Base-by-base conservation (phyloP, 1,140 invertebrate species). In the Schmidtea mediterranea region DNA sequence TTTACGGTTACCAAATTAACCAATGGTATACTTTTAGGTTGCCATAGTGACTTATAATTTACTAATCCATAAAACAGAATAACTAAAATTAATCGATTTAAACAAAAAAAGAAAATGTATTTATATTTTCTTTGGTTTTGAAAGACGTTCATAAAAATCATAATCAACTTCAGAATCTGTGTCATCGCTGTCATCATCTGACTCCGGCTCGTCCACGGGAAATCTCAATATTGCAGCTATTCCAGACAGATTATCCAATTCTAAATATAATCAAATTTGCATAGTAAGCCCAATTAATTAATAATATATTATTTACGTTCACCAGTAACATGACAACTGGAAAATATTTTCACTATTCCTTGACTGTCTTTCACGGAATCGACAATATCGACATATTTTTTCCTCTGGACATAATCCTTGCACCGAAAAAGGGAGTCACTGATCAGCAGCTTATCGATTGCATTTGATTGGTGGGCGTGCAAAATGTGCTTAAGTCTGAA, bases 311-410 rank as follows among this genome's bases (percentile, higher is more conserved):
- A 78, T 82, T 78, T 73, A 92, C 83, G 89, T 77, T 98, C 87
- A 50, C 92, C 92, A 48, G 87, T 94, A 23, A 94, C 78, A 68
- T 97, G 90, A 70, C 97, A 75, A 62, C 83, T 90, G 12, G 89
- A 95, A 68, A 98, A 98, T 68, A 97, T 82, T 67, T 78, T 83
- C 0, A 94, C 86, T 58, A 87, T 83, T 1, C 86, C 86, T 36
- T 82, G 78, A 59, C 73, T 75, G 43, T 94, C 84, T 56, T 75
- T 73, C 0, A 92, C 84, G 46, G 71, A 75, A 67, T 98, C 89
- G 2, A 97, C 86, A 54, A 98, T 62, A 43, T 72, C 65, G 0
- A 98, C 86, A 70, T 92, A 97, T 57, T 81, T 73, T 66, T 84
- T 86, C 51, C 90, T 71, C 52, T 77, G 66, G 51, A 72, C 69